Conservation (phyloP, 2,888 invertebrate species). For the Nesidiocoris tenuis region DNA sequence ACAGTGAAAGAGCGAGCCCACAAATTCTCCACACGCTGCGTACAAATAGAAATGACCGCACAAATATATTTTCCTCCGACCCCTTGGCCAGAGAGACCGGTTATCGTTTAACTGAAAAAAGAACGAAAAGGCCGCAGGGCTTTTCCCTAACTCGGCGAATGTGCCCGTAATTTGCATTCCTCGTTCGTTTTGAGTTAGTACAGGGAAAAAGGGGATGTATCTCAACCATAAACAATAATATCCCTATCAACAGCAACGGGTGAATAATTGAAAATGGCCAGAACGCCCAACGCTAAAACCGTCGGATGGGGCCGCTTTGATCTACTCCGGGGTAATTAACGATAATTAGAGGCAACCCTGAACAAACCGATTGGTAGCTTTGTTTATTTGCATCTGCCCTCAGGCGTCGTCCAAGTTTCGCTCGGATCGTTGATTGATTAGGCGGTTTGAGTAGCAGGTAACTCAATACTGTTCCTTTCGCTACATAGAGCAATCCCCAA, state of each 20-base stretch:
- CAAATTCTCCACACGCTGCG: neutral
- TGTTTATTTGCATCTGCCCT: neutral
- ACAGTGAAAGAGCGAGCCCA: neutral
- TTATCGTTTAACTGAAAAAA: neutral
- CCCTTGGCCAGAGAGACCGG: neutral
- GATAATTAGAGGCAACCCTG: neutral
- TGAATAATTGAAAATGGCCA: neutral
- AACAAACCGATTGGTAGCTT: neutral
- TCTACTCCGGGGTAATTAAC: neutral
- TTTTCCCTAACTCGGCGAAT: neutral
- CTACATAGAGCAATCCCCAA: neutral
- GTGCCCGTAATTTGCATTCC: neutral
- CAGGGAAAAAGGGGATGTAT: neutral
- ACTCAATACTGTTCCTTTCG: neutral
- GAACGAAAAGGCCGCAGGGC: neutral
- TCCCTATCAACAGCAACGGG: neutral
- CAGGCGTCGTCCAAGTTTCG: neutral
- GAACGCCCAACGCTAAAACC: neutral
- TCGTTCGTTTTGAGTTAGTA: neutral
- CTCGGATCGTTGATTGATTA: neutral
- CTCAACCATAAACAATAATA: neutral
- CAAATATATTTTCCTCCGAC: neutral
- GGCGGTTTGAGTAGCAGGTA: neutral
- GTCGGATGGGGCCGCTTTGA: neutral
- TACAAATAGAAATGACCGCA: neutral